Base-by-base conservation (phyloP, 1,140 invertebrate genomes). In the Pseudomyrmex pallidus region DNA sequence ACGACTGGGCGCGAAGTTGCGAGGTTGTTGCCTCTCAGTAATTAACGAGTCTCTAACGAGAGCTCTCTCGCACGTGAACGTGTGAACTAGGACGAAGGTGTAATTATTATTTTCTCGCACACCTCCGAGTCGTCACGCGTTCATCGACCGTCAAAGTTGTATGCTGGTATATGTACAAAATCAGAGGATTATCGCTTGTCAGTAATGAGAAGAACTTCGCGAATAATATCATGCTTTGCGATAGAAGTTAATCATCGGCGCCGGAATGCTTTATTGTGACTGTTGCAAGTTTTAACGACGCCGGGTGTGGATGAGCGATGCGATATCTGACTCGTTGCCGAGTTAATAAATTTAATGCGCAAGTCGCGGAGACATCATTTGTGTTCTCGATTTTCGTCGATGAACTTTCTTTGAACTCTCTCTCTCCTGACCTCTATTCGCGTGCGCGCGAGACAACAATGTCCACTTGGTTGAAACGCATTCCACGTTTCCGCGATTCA, bases 341-440 rank as follows among this genome's bases (percentile, higher is more conserved):
- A 9, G 9, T 9, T 88, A 85, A 89, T 76, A 68, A 89, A 68
- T 88, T 89, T 83, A 88, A 85, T 73, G 80, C 74, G 67, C 64
- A 84, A 88, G 63, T 89, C 78, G 67, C 61, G 4, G 25, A 88
- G 86, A 80, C 48, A 56, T 20, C 74, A 64, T 82, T 86, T 78
- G 63, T 35, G 35, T 85, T 84, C 74, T 77, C 57, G 72, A 83
- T 83, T 74, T 67, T 25, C 48, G 17, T 25, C 46, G 50, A 63
- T 54, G 20, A 87, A 87, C 48, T 87, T 87, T 76, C 87, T 88
- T 88, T 73, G 74, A 87, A 82, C 44, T 64, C 52, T 9, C 20
- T 68, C n/a, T 5, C 35, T 74, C 35, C 35, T 74, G 86, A 88
- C 72, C 86, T 88, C 72, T 25, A 82, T 87, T 87, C 59, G 50